Conservation (phyloP, 2,888 invertebrate genomes). For the Escarpia spicata region DNA sequence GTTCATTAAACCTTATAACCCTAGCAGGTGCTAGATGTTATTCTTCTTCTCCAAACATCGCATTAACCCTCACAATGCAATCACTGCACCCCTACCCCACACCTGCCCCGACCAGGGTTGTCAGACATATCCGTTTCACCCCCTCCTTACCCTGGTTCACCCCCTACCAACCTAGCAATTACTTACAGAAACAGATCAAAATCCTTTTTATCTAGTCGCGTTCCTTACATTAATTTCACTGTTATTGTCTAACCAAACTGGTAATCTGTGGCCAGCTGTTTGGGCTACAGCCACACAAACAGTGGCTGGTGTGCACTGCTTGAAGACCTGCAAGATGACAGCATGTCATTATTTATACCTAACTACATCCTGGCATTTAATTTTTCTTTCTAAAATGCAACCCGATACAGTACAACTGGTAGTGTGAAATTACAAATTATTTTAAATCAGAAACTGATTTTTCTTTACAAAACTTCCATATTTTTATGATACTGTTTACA, state of each 20-base stretch:
- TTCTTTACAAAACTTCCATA: too few relatives aligned
- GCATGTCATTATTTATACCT: neutral
- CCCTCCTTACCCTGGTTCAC: neutral
- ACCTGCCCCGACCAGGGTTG: neutral
- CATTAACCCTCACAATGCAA: neutral
- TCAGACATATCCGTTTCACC: neutral
- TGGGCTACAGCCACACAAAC: neutral
- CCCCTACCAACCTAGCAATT: conserved; percentile 11
- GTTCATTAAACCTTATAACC: neutral
- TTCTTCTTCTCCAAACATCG: neutral
- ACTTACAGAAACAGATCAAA: neutral
- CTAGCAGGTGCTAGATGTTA: neutral
- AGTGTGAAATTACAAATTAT: too few relatives aligned
- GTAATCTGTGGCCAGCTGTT: neutral
- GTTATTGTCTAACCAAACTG: neutral
- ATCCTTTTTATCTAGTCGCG: neutral
- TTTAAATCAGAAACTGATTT: too few relatives aligned
- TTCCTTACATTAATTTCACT: neutral
- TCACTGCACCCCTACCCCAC: neutral
- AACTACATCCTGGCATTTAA: neutral
- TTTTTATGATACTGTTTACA: too few relatives aligned
- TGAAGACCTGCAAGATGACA: neutral
- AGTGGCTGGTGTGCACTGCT: neutral
- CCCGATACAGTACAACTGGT: neutral
- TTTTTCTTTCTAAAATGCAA: neutral